Evolutionary conservation across 2,888 invertebrate species (phyloP).

Genomic region (Allolobophora icterica): DNA sequence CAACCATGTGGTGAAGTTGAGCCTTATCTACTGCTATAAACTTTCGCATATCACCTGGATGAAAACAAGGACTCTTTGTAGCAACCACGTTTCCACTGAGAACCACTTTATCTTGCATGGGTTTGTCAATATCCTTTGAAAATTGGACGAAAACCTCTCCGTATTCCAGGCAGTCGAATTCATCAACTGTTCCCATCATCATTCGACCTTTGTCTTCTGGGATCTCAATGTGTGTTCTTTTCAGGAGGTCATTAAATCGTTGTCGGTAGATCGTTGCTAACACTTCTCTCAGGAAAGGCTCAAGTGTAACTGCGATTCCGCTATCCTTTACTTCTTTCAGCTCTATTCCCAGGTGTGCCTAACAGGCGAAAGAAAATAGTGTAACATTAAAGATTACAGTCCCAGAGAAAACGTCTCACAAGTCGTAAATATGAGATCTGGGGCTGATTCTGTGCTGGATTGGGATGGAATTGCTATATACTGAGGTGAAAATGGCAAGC

Average conservation of each 20-base stretch:
- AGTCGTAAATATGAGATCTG: too few species aligned
- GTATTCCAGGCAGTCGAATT: too few species aligned
- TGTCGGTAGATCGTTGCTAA: not conserved
- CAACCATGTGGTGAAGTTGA: constrained; percentile 55
- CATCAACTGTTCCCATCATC: too few species aligned
- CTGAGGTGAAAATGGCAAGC: too few species aligned
- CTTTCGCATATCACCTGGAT: constrained; percentile 64
- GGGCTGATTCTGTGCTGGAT: too few species aligned
- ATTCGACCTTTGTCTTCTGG: too few species aligned
- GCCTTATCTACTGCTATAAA: constrained; percentile 54
- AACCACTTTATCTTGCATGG: constrained; percentile 20
- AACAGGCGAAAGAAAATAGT: constrained; percentile 31
- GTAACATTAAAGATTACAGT: not conserved
- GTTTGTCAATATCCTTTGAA: constrained; percentile 44
- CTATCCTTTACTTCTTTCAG: not conserved
- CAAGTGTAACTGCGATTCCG: not conserved
- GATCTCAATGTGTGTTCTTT: too few species aligned
- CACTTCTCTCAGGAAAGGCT: not conserved
- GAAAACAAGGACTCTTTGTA: constrained; percentile 65
- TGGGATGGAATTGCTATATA: too few species aligned
- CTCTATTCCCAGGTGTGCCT: not conserved
- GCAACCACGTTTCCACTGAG: constrained; percentile 58
- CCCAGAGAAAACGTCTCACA: too few species aligned
- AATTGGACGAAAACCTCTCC: constrained; percentile 57
- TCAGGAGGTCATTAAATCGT: constrained; percentile 28